Evolutionary conservation across 2,888 invertebrate species (phyloP), one percentile per base, ranked within the genome.

Genomic region (Sycophila texana): DNA sequence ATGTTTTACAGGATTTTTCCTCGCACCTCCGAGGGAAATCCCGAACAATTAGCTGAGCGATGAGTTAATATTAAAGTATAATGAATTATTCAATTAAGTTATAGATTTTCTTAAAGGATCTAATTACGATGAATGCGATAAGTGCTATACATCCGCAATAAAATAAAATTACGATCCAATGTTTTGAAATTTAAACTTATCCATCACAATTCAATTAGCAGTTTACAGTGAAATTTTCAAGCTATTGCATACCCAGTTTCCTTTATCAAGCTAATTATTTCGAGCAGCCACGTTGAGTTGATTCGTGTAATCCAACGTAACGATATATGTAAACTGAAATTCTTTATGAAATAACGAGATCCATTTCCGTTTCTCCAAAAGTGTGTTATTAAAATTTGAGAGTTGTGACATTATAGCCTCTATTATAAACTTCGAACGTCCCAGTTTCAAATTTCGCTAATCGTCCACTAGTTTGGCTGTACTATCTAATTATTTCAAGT

Each of bases 161-260:
- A 39, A 39, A 39, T 39, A 39, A n/a, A n/a, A 39, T 39, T 39
- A 10, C 10, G 10, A 39, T 39, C 10, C 7, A 39, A 39, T 39
- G 39, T 39, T 39, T 10, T 5, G 10, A 39, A 10, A 39, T 39
- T 39, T 5, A 39, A 39, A 39, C 39, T 39, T 39, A 39, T 39
- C 39, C 10, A 39, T 63, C 30, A 30, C 55, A 13, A 39, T 39
- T 14, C 60, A 39, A 13, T 22, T 47, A 20, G 39, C 18, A 14
- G 68, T 57, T 71, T 13, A 67, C 53, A 63, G 67, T 67, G 60
- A 73, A 77, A 73, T 73, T 60, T 66, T 77, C 66, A 39, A 53
- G 53, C 53, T 66, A 77, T 77, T 73, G 77, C 72, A 65, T 60
- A 77, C 47, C 49, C 49, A 77, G 39, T 70, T 75, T 70, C 68